These are phyloP conservation scores for Calliphora vicina DNA, from an alignment of 1,140 invertebrate genomes.

Conservation along the genomic window DNA sequence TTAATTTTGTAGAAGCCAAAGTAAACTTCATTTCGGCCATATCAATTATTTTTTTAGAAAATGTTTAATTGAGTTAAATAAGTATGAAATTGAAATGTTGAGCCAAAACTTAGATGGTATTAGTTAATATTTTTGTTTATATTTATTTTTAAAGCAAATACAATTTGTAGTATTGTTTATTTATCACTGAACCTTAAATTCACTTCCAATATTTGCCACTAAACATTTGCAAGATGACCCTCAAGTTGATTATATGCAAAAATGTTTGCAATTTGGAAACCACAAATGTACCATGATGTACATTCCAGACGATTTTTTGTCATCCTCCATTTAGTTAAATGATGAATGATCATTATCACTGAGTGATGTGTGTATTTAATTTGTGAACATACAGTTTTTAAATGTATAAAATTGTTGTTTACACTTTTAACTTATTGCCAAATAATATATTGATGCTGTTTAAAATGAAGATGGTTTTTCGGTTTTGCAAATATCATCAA, in stretches of 20 bases:
- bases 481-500: too few relatives aligned
- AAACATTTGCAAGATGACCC: not conserved
- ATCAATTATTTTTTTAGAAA: not conserved
- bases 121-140: not conserved
- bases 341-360: not conserved
- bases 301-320: too few relatives aligned
- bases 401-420: not conserved
- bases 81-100: not conserved
- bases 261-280: not conserved
- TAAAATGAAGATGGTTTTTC: too few relatives aligned
- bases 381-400: not conserved
- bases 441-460: not conserved
- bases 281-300: not conserved
- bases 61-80: not conserved
- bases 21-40: too few relatives aligned
- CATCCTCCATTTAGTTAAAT: not conserved
- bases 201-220: too few relatives aligned
- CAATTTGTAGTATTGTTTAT: not conserved
- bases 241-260: not conserved
- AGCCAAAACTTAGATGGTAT: too few relatives aligned
- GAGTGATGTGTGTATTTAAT: too few relatives aligned
- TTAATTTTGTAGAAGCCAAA: too few relatives aligned
- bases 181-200: too few relatives aligned
- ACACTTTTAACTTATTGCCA: not conserved
- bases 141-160: not conserved